Evolutionary conservation across 2,113 vertebrate genomes (phyloP).

Genomic region (Nymphicus hollandicus): DNA sequence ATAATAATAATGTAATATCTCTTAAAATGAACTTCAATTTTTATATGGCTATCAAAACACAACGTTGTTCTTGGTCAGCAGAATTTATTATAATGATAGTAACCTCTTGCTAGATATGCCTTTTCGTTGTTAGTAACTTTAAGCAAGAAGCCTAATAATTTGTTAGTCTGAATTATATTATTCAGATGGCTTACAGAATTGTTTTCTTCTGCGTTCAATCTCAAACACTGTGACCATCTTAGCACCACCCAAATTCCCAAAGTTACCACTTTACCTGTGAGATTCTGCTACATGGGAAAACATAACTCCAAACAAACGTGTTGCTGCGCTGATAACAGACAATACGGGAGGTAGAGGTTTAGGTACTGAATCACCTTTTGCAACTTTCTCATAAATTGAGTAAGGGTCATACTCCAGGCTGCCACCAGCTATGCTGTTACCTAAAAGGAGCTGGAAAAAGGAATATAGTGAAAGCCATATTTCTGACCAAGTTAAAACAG

Average conservation of each 20-base stretch:
- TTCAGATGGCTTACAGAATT: neutral
- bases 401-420: slow-evolving; percentile 88
- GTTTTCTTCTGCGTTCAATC: neutral
- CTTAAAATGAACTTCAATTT: neutral
- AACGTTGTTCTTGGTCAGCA: neutral
- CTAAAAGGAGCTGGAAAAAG: slow-evolving; percentile 77
- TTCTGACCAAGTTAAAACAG: neutral
- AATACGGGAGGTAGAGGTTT: slow-evolving; percentile 79
- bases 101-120: neutral
- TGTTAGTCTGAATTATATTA: neutral
- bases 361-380: slow-evolving; percentile 76
- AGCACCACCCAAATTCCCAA: neutral
- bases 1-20: neutral
- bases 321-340: slow-evolving; percentile 77
- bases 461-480: neutral
- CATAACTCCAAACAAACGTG: slow-evolving; percentile 83
- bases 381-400: slow-evolving; percentile 76
- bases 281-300: slow-evolving; percentile 82
- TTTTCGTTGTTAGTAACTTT: neutral
- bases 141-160: neutral
- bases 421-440: slow-evolving; percentile 78
- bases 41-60: neutral
- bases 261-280: slow-evolving; percentile 79
- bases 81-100: neutral
- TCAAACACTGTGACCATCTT: neutral